Evolutionary conservation across 2,113 vertebrate genomes (phyloP).

Genomic region (Microtus oregoni): DNA sequence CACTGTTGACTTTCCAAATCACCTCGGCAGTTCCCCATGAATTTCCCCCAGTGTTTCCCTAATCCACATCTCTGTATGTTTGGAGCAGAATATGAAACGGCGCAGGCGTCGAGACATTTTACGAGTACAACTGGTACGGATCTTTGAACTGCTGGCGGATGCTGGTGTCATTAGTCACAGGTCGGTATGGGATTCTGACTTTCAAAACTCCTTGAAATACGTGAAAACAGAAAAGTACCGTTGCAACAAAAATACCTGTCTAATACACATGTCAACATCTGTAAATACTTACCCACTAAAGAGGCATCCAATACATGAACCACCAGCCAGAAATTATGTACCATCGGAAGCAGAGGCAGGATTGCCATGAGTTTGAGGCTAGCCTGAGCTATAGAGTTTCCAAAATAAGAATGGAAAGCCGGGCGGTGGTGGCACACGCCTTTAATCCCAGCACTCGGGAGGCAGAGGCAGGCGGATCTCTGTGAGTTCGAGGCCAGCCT

Average conservation of each 20-base stretch:
- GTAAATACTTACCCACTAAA: background rate
- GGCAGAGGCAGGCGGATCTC: too few relatives aligned
- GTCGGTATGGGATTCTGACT: slow-evolving; percentile 82
- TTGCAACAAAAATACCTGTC: background rate
- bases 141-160: slow-evolving; percentile 99
- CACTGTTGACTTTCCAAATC: background rate
- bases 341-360: background rate
- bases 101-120: slow-evolving; percentile 99
- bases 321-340: background rate
- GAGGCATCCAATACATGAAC: background rate
- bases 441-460: too few relatives aligned
- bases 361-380: background rate
- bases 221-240: background rate
- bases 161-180: slow-evolving; percentile 98
- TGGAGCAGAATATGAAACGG: slow-evolving; percentile 96
- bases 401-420: too few relatives aligned
- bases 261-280: background rate
- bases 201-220: slow-evolving; percentile 17
- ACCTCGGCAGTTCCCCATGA: background rate
- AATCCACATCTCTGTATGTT: slow-evolving; percentile 60
- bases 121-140: slow-evolving; percentile 98
- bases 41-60: background rate
- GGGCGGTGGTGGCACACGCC: too few relatives aligned
- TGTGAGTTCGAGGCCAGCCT: too few relatives aligned
- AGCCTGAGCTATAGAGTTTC: background rate